These are phyloP conservation scores for Microtus oregoni DNA, from an alignment of 2,113 vertebrate genomes.

Conservation along the genomic window DNA sequence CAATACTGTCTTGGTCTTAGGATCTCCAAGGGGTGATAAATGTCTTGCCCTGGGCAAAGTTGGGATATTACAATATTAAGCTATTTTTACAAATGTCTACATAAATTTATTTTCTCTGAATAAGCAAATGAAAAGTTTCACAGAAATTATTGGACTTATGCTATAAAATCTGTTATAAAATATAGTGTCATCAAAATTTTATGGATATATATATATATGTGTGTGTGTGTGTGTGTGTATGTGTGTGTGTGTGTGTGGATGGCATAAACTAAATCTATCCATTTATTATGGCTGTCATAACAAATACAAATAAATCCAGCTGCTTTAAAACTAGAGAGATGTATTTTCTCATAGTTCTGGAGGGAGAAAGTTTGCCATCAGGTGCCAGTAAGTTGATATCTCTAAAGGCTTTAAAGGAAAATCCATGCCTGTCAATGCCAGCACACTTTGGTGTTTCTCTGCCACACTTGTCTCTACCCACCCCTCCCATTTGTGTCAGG, in stretches of 20 bases:
- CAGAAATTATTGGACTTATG: background rate
- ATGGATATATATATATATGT: background rate
- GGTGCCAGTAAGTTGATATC: accelerated
- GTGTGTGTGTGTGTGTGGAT: background rate
- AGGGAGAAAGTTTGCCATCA: background rate
- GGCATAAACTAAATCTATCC: background rate
- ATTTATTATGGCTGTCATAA: background rate
- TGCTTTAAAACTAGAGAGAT: background rate
- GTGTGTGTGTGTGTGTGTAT: too few species aligned
- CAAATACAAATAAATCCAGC: background rate
- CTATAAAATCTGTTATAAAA: background rate
- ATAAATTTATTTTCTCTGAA: background rate
- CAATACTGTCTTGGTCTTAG: background rate
- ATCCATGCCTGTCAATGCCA: accelerated
- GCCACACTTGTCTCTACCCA: background rate
- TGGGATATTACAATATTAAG: background rate
- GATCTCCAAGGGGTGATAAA: background rate
- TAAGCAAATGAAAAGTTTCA: background rate
- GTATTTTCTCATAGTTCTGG: background rate
- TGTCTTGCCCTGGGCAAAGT: background rate
- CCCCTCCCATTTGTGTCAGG: background rate
- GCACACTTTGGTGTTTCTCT: background rate
- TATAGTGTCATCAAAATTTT: too few species aligned
- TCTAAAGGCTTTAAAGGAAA: background rate
- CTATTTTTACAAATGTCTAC: background rate